Base-by-base conservation (phyloP, 2,888 invertebrate genomes). In the Leuctra nigra region DNA sequence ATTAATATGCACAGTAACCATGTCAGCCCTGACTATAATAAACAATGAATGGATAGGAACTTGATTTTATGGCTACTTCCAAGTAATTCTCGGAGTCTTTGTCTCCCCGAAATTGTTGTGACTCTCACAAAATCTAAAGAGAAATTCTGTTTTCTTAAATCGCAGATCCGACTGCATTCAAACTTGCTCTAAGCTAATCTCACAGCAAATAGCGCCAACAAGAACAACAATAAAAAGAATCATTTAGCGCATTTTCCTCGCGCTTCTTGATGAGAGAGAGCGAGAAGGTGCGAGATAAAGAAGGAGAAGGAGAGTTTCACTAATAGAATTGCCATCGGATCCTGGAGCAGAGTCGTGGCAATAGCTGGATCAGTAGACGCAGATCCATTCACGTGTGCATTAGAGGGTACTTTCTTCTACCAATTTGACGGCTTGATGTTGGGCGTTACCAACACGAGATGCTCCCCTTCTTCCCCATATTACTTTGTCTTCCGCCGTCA, bases 351-450 rank as follows among this genome's bases (percentile, higher is more conserved):
- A 9, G 47, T 25, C 22, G 11, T 20, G 20, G 41, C n/a, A 41
- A 29, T 24, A 29, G 50, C 3, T 20, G 50, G 50, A 50, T 33
- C 50, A 50, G 35, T 33, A 23, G 13, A 13, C 25, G 25, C 9
- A 24, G 53, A 55, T 58, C 58, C 55, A 52, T 54, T 52, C 55
- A 58, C 58, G 55, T 55, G 52, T 44, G 52, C 53, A 55, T 58
- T 58, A 57, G 44, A 52, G 55, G 52, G 29, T 25, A 38, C 50
- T 53, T 55, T 55, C 46, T 53, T 55, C 54, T 50, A 33, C 55
- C 58, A 58, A 58, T 58, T 58, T 58, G 55, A 55, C 35, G 14
- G 23, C 20, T 22, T 33, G 54, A 29, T 44, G 46, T 35, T 44
- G 41, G 36, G 54, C 54, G 33, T 44, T 18, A 25, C 22, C 39